Conservation (phyloP, 2,113 vertebrate species). For the Dasyurus viverrinus region DNA sequence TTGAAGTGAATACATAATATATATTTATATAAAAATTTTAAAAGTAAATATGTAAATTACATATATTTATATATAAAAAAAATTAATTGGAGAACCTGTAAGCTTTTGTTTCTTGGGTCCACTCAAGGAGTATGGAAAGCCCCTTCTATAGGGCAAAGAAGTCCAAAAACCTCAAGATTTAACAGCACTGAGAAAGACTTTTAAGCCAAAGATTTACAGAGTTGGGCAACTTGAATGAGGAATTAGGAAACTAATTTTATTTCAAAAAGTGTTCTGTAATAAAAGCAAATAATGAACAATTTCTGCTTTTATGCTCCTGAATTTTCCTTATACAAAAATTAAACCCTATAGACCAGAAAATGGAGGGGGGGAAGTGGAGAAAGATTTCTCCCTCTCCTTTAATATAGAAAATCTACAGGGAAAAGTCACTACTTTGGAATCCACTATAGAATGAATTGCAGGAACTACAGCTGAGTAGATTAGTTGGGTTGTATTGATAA, state of each 20-base stretch:
- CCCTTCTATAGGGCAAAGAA: too few species aligned
- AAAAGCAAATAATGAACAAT: background rate
- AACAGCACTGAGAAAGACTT: too few species aligned
- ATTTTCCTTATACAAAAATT: background rate
- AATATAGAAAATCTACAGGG: background rate
- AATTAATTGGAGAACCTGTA: background rate
- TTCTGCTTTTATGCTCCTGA: background rate
- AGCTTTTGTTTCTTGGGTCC: background rate
- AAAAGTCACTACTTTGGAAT: background rate
- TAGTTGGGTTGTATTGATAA: background rate
- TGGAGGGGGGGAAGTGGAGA: background rate
- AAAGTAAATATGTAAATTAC: too few species aligned
- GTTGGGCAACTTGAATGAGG: background rate
- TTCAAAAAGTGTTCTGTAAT: background rate
- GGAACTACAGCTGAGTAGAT: constrained; percentile 21
- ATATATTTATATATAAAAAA: background rate
- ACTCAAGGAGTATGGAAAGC: too few species aligned
- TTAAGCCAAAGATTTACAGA: background rate
- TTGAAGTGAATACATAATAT: constrained; percentile 18
- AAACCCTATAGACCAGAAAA: background rate
- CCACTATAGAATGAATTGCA: fast-evolving
- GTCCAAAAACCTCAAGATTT: too few species aligned
- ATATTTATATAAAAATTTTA: too few species aligned
- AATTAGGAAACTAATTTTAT: background rate
- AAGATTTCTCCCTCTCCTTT: background rate